Evolutionary conservation across 2,797 vertebrate genomes (phyloP), one percentile per base, ranked within the genome.

Genomic region (Australoheros facetus): DNA sequence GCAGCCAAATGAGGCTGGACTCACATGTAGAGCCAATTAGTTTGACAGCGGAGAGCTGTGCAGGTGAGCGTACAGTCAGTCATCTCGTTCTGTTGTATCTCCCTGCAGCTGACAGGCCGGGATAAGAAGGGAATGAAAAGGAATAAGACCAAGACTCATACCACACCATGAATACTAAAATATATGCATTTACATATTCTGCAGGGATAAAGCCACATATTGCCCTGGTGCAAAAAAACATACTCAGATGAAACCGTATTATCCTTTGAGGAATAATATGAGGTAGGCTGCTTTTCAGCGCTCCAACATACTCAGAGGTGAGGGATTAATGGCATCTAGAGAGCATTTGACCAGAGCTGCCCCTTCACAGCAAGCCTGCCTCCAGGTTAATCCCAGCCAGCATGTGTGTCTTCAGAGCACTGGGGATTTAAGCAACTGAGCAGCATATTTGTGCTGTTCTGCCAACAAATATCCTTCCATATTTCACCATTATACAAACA

Each of bases 21-120:
- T 85, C 84, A 88, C 79, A 85, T 75, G 2, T 81, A n/a, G 74
- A 77, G 73, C 88, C 89, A 90, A 90, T 92, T 91, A 89, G 71
- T 84, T 77, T 83, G 87, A 81, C 77, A 62, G 79, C 51, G 77
- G 69, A 78, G 81, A 73, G 78, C 48, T 26, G 73, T 30, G 59
- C 74, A 78, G 77, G 26, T 57, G 39, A 75, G 75, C 48, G 62
- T n/a, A 37, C 23, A 86, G 84, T 84, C 86, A 84, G 64, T 84
- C 73, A 75, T 42, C 56, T 69, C 26, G 45, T 66, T 66, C 62
- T 51, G 70, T 59, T 64, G 53, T 62, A 64, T 71, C 73, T 81
- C 56, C 53, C 56, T 13, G 14, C 14, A 73, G 62, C 84, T 80
- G 80, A 78, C 80, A 75, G 80, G 45, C 34, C 26, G 1, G 37